Conservation (phyloP, 2,113 vertebrate species). For the Pardalotus punctatus region DNA sequence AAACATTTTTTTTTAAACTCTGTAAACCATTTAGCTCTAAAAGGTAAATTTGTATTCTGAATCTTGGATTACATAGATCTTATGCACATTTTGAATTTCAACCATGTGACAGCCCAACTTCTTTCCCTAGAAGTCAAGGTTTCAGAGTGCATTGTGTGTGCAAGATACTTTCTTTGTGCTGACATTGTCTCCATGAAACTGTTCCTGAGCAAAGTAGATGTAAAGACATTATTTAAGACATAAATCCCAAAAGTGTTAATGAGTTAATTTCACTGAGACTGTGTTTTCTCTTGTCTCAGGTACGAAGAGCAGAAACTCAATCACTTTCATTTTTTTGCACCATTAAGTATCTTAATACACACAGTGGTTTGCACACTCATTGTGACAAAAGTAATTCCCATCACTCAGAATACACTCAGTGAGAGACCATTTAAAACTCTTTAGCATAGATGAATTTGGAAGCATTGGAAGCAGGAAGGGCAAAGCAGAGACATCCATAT, state of each 20-base stretch:
- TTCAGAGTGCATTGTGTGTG: neutral
- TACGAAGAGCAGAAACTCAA: neutral
- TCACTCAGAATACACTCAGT: neutral
- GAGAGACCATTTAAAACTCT: neutral
- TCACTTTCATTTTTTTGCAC: neutral
- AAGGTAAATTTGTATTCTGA: neutral
- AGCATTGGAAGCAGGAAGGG: rapidly evolving
- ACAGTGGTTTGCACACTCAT: neutral
- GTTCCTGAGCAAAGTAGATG: neutral
- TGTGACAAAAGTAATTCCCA: neutral
- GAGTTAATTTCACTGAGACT: neutral
- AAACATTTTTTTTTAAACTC: neutral
- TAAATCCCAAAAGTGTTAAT: neutral
- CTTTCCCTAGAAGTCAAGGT: neutral
- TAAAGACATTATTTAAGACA: neutral
- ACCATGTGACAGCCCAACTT: neutral
- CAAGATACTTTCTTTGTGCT: neutral
- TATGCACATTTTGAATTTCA: neutral
- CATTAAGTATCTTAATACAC: neutral
- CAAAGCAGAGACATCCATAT: neutral
- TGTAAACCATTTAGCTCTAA: neutral
- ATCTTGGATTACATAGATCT: neutral
- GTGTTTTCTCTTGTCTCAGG: neutral
- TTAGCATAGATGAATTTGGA: neutral
- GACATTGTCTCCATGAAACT: neutral